Conservation (phyloP, 1,140 invertebrate genomes). For the Geopemphigus sp. region DNA sequence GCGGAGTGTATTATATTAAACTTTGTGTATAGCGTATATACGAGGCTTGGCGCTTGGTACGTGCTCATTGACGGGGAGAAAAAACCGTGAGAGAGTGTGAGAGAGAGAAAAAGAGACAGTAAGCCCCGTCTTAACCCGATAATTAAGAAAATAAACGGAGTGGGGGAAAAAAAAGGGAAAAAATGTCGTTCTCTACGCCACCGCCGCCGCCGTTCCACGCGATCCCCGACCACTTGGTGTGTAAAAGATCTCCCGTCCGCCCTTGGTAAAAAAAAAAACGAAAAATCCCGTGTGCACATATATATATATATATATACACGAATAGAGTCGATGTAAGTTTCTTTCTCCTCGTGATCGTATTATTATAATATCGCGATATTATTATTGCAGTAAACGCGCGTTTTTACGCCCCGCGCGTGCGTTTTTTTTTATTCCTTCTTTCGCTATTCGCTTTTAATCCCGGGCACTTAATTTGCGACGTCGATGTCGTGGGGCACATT, state of each 20-base stretch:
- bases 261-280: constrained; percentile 2
- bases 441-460: constrained; percentile 20
- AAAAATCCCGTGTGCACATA: too few species aligned
- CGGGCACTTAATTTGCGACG: constrained; percentile 45
- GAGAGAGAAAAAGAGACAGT: constrained; percentile 16
- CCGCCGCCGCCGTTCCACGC: not conserved
- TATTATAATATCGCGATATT: not conserved
- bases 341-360: not conserved
- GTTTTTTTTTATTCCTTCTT: not conserved
- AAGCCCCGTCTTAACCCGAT: constrained; percentile 47
- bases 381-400: not conserved
- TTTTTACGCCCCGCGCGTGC: not conserved
- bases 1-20: too few species aligned
- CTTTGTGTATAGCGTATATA: not conserved
- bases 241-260: not conserved
- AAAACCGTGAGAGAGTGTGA: not conserved
- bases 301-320: not conserved
- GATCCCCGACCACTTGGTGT: constrained; percentile 27
- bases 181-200: not conserved
- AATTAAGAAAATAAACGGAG: constrained; percentile 47
- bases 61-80: constrained; percentile 41
- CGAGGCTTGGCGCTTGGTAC: constrained; percentile 33
- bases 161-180: not conserved
- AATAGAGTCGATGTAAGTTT: not conserved
- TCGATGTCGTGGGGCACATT: constrained; percentile 6